These are phyloP conservation scores for Coleophora deauratella DNA, from an alignment of 2,888 invertebrate genomes.

Conservation along the genomic window DNA sequence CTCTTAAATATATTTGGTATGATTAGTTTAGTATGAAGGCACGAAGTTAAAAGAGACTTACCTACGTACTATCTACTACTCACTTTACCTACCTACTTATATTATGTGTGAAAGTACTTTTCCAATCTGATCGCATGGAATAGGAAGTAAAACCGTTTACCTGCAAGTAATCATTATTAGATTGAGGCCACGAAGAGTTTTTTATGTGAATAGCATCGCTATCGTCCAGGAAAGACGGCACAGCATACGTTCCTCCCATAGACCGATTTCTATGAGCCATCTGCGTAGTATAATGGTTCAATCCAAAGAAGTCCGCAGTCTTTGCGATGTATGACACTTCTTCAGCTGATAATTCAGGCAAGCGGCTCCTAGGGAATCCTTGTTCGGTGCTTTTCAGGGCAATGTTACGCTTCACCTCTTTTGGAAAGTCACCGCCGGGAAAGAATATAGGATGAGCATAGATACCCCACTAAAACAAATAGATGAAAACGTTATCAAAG, in stretches of 20 bases:
- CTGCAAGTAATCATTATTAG: conserved; percentile 42
- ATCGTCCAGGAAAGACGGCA: conserved; percentile 53
- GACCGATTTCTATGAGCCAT: conserved; percentile 49
- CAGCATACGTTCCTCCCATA: conserved; percentile 42
- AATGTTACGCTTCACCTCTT: conserved; percentile 70
- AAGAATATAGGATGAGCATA: conserved; percentile 65
- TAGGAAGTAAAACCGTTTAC: too few relatives aligned
- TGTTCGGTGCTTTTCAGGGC: conserved; percentile 70
- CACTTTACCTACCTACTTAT: too few relatives aligned
- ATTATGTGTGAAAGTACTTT: too few relatives aligned
- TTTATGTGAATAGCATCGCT: conserved; percentile 38
- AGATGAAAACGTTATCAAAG: conserved; percentile 1
- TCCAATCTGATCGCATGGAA: too few relatives aligned
- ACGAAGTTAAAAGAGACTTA: too few relatives aligned
- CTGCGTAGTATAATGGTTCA: conserved; percentile 77
- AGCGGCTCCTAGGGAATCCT: conserved; percentile 68
- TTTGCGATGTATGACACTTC: conserved; percentile 75
- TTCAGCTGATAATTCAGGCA: conserved; percentile 68
- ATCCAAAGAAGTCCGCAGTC: conserved; percentile 78
- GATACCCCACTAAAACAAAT: conserved; percentile 50
- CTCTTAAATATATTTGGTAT: too few relatives aligned
- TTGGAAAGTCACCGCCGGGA: conserved; percentile 75
- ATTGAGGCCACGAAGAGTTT: conserved; percentile 41
- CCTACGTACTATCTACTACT: too few relatives aligned
- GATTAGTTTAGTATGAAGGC: too few relatives aligned